Evolutionary conservation across 2,888 invertebrate species (phyloP).

Genomic region (Lysandra bellargus): DNA sequence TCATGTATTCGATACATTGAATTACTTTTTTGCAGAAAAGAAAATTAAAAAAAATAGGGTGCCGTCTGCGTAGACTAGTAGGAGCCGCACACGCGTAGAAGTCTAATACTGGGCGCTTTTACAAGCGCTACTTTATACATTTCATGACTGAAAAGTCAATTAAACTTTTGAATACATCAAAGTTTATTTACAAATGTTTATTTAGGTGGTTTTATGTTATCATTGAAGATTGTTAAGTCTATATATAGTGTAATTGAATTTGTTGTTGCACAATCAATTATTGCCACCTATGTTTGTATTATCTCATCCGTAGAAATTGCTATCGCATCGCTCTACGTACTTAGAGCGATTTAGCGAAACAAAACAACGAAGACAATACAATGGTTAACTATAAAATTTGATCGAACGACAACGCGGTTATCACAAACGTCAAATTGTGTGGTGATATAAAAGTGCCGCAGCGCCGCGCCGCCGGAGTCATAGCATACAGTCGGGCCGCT

Average conservation of each 20-base stretch:
- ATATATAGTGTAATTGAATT: not conserved
- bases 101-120: not conserved
- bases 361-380: slow-evolving; percentile 21
- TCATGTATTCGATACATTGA: not conserved
- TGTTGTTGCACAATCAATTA: not conserved
- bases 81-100: slow-evolving; percentile 12
- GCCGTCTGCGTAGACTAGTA: too few relatives aligned
- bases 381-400: slow-evolving; percentile 21
- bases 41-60: not conserved
- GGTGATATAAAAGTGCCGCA: slow-evolving; percentile 24
- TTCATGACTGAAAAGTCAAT: not conserved
- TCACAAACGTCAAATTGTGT: slow-evolving; percentile 22
- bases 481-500: slow-evolving; percentile 12
- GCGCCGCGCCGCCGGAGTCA: slow-evolving; percentile 13
- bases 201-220: too few relatives aligned
- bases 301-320: slow-evolving; percentile 1
- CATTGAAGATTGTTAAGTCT: too few relatives aligned
- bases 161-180: too few relatives aligned
- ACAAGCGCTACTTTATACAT: not conserved
- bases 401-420: slow-evolving; percentile 19
- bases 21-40: not conserved
- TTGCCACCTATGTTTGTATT: not conserved
- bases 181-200: too few relatives aligned
- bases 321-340: not conserved
- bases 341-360: not conserved